Evolutionary conservation across 2,888 invertebrate species (phyloP), one percentile per base, ranked within the genome.

Genomic region (Busseola fusca): DNA sequence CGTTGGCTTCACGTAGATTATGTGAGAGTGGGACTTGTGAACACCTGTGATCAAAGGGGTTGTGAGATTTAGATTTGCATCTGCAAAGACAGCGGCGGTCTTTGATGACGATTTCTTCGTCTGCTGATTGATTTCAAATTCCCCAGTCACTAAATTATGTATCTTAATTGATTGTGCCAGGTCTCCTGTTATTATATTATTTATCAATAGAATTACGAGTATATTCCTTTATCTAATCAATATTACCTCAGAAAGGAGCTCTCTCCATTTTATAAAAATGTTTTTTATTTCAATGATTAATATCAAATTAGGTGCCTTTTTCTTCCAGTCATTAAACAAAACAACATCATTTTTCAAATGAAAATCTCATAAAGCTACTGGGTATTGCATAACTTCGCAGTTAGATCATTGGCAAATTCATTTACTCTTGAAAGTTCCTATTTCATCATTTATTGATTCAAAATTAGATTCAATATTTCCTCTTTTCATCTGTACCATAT

Each of bases 41-140:
- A 42, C 75, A 76, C 75, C 75, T 76, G 76, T 54, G 57, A 45
- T 77, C 71, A 71, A 70, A 74, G 72, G 64, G 72, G 63, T 64
- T 37, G 30, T 52, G 56, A 5, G 54, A 27, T 54, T 76, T 74
- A 50, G 50, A 74, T 76, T 54, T 42, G 72, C 72, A 58, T 78
- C 30, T 48, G 37, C 14, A 4, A 6, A 14, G 30, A 10, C 37
- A 6, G 30, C 77, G 59, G 69, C 40, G 9, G n/a, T 1, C 40
- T 74, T 69, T 73, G 76, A 42, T 68, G 9, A 3, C 7, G 37
- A 18, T 57, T 25, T 54, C 25, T 30, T 6, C 4, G 48, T 30
- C 21, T 52, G 25, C 1, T 52, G 21, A 54, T 59, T 69, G 16
- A 59, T 59, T 59, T 54, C 16, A 6, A 34, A 34, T 18, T 40